These are phyloP conservation scores for Acestrorhynchus altus DNA, from an alignment of 2,797 vertebrate genomes.

Conservation along the genomic window DNA sequence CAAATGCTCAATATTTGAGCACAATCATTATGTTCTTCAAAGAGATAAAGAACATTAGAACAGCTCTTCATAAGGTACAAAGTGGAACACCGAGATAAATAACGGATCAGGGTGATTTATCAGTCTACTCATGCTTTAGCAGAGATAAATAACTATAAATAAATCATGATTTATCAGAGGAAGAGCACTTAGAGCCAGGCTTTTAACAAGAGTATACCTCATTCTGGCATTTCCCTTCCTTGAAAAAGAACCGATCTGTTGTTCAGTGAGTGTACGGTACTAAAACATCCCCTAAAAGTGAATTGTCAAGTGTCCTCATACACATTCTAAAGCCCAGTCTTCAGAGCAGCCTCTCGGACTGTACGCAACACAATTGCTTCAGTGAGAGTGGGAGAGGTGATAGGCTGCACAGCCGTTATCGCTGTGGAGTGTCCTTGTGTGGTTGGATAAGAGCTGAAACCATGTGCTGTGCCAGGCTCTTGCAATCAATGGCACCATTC, in stretches of 20 bases:
- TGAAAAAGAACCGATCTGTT: not conserved
- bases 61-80: not conserved
- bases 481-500: conserved; percentile 18
- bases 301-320: not conserved
- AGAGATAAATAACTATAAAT: no score
- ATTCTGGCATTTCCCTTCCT: not conserved
- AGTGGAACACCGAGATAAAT: no score
- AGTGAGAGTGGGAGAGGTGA: not conserved
- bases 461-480: conserved; percentile 8
- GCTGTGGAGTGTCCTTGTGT: conserved; percentile 27
- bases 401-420: not conserved
- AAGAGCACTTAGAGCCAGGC: no score
- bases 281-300: not conserved
- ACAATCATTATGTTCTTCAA: not conserved
- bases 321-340: not conserved
- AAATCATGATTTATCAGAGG: no score
- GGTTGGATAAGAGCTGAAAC: not conserved
- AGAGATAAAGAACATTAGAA: not conserved
- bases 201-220: not conserved
- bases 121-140: no score
- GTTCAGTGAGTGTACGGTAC: not conserved
- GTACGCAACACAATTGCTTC: not conserved
- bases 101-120: no score
- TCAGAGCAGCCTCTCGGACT: not conserved
- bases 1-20: not conserved